Evolutionary conservation across 2,888 invertebrate genomes (phyloP), one percentile per base, ranked within the genome.

Genomic region (Parascotia fuliginaria): DNA sequence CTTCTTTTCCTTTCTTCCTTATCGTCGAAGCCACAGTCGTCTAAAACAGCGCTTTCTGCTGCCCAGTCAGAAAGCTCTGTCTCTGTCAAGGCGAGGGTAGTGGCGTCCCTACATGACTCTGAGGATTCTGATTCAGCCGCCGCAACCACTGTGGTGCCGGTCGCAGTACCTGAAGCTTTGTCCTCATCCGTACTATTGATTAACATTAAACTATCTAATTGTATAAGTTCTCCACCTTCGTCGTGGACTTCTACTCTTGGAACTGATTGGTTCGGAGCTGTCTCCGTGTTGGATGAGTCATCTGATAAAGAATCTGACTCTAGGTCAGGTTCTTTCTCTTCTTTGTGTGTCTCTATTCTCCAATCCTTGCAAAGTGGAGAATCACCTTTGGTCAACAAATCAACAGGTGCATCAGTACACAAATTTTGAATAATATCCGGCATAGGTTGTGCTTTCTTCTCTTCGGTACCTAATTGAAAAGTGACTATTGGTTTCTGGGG

Each of bases 61-160:
- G 96, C 97, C 97, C 97, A 97, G 79, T 97, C 97, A 0, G 97
- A 97, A n/a, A 97, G 87, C 76, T 97, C 97, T 0, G 97, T 97
- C 82, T 97, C 97, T 0, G 97, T 97, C 9, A 97, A 87, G 1
- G 95, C 96, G 0, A 95, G 94, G 0, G 95, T 95, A 0, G 95
- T 95, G 0, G 93, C 92, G 64, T 96, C 96, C 1, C 94, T 94
- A 43, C 95, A 94, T 0, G 96, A 96, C 62, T 95, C 95, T 0
- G 96, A 96, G 0, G 90, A 90, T 45, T 87, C 87, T 0, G 89
- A 86, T 22, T 88, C 89, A 0, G 70, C 62, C 0, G 70, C 63
- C 87, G 93, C 68, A 86, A 94, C 51, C 0, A 83, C 63, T 0
- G 84, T 83, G 0, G 78, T 93, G 79, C 68, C 94, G 70, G 65